Evolutionary conservation across 1,140 invertebrate species (phyloP), one percentile per base, ranked within the genome.

Genomic region (Zeugodacus cucurbitae): DNA sequence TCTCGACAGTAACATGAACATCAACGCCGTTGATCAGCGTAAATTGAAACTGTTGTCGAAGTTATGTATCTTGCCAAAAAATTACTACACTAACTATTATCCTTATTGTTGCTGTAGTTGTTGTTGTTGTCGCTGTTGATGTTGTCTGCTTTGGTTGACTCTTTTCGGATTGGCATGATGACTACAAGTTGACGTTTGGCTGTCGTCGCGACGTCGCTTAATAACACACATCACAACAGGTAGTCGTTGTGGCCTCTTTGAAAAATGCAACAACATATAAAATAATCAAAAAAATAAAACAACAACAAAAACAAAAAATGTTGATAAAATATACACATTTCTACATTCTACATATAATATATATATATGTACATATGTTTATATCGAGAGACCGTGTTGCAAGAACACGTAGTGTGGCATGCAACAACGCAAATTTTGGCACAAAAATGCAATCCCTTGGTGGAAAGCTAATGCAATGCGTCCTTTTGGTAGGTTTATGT

Each of bases 171-270:
- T 82, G 74, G 41, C 74, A 82, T 82, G 74, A 82, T 82, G 74
- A 82, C 32, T 82, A 44, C 74, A 82, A 82, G 74, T 82, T 82
- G 85, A 86, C 85, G 85, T 86, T 86, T 59, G 85, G 85, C 57
- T 86, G 85, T 86, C 85, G 85, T 86, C 85, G 85, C 57, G 74
- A 86, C 85, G 57, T 86, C 85, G 85, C 32, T 86, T 58, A 86
- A 86, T 86, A 86, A 86, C 85, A 58, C 85, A 58, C 34, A 86
- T 86, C 85, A 58, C 85, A 58, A 58, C 85, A 86, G 85, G 85
- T 86, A 86, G 85, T 34, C 57, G 74, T 48, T 41, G 44, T 74
- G 10, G 37, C 41, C n/a, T 11, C 41, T 82, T 48, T 67, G 26
- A 11, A n/a, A 48, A 82, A 82, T 82, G 74, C 74, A 82, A 44